phyloP scores from a whole-genome alignment of 1,140 invertebrate genomes.

The Heliothis virescens region DNA sequence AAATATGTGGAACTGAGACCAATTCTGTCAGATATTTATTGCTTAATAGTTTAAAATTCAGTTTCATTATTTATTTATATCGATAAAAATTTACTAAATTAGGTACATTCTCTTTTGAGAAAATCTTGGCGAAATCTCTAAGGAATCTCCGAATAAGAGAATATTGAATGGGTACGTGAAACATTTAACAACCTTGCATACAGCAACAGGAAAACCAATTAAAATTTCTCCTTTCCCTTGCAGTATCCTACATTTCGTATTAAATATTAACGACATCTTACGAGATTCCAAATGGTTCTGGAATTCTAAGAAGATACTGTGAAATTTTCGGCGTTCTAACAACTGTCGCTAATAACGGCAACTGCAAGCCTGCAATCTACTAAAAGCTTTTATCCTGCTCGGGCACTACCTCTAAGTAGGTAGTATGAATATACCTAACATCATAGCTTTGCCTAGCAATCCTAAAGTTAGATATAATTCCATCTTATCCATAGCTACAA shows the following conservation, averaged over 20 bases:
- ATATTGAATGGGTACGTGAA: slow-evolving; percentile 9
- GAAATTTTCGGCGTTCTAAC: neutral
- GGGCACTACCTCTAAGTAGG: neutral
- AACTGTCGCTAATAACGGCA: neutral
- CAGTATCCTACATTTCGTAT: neutral
- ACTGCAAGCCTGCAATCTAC: slow-evolving; percentile 10
- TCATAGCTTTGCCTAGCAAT: too few species aligned
- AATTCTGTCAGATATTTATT: slow-evolving; percentile 53
- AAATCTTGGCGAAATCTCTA: slow-evolving; percentile 23
- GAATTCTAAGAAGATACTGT: neutral
- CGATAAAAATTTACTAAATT: slow-evolving; percentile 8
- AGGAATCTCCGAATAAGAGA: neutral
- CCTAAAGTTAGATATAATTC: too few species aligned
- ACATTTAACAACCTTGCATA: slow-evolving; percentile 11
- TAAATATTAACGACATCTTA: slow-evolving; percentile 12
- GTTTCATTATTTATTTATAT: slow-evolving; percentile 28
- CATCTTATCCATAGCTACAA: too few species aligned
- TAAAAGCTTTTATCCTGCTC: neutral
- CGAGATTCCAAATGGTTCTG: neutral
- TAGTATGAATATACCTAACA: too few species aligned
- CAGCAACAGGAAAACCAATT: slow-evolving; percentile 17
- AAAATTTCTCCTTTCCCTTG: slow-evolving; percentile 10
- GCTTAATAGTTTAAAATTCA: slow-evolving; percentile 45
- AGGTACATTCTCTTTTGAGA: slow-evolving; percentile 4
- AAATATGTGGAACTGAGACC: slow-evolving; percentile 64